Percentiles rank a stretch among this genome's conserved stretches.
Conservation (phyloP, 1,140 invertebrate genomes). For the Drosophila miranda region DNA sequence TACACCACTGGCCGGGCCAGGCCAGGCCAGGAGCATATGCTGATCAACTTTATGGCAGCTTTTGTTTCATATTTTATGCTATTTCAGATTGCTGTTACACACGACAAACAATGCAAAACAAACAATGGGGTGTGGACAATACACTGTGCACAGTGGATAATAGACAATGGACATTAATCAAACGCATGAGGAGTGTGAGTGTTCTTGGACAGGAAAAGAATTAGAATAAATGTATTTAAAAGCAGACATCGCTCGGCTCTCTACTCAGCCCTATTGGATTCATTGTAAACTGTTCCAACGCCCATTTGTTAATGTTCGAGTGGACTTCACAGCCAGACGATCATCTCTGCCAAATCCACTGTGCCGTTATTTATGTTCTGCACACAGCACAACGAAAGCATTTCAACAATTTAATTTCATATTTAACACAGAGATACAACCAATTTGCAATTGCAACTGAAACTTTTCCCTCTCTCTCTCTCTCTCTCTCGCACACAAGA, state of each 20-base stretch:
- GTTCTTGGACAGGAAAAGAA: constrained; percentile 29
- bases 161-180: constrained; percentile 66
- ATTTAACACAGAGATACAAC: constrained; percentile 37
- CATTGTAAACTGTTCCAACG: constrained; percentile 19
- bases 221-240: constrained; percentile 44
- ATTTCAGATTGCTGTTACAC: constrained; percentile 50
- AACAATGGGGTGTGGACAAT: constrained; percentile 36
- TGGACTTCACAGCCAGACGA: constrained; percentile 26
- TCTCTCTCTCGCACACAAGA: constrained; percentile 12
- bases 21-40: constrained; percentile 12
- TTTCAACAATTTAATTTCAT: constrained; percentile 40
- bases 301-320: constrained; percentile 35
- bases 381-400: constrained; percentile 42
- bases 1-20: too few relatives aligned
- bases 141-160: constrained; percentile 25
- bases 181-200: constrained; percentile 30
- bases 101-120: constrained; percentile 57
- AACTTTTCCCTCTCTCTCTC: constrained; percentile 11
- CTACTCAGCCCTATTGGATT: constrained; percentile 41
- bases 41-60: constrained; percentile 47
- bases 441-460: constrained; percentile 60
- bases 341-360: constrained; percentile 21
- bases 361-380: constrained; percentile 47
- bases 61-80: constrained; percentile 42
- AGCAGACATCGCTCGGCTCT: not conserved